phyloP scores from a whole-genome alignment of 2,888 invertebrate genomes.

The Drosophila paucipuncta region DNA sequence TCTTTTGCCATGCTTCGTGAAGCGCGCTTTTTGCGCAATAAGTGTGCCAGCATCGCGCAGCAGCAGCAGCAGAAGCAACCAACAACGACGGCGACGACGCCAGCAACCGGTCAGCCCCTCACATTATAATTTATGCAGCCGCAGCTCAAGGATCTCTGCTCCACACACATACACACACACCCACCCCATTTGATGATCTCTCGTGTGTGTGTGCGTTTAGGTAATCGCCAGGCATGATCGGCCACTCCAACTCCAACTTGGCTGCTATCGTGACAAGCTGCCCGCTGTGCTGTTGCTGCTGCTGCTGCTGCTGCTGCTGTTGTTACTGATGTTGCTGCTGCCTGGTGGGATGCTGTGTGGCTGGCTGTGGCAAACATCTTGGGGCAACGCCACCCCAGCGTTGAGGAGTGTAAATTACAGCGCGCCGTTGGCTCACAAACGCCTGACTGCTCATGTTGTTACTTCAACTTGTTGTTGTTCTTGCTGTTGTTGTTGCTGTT shows the following conservation, averaged over 20 bases:
- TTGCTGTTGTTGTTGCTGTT: conserved; percentile 13
- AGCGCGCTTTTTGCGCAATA: conserved; percentile 80
- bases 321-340: neutral
- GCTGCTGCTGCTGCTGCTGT: neutral
- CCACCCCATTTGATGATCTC: conserved; percentile 5
- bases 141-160: conserved; percentile 74
- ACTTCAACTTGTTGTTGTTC: conserved; percentile 38
- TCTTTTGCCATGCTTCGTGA: conserved; percentile 75
- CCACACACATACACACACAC: conserved; percentile 1
- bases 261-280: conserved; percentile 74
- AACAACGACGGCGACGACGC: conserved; percentile 35
- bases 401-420: conserved; percentile 77
- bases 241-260: conserved; percentile 41
- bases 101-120: conserved; percentile 74
- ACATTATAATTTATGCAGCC: conserved; percentile 76
- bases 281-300: conserved; percentile 66
- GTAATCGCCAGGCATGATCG: conserved; percentile 77
- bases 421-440: conserved; percentile 68
- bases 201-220: conserved; percentile 70
- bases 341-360: conserved; percentile 36
- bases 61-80: conserved; percentile 24
- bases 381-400: conserved; percentile 73
- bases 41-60: conserved; percentile 69
- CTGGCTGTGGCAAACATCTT: conserved; percentile 35
- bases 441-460: conserved; percentile 60